phyloP scores from a whole-genome alignment of 2,113 vertebrate species.

The Gnathochromis pfefferi region DNA sequence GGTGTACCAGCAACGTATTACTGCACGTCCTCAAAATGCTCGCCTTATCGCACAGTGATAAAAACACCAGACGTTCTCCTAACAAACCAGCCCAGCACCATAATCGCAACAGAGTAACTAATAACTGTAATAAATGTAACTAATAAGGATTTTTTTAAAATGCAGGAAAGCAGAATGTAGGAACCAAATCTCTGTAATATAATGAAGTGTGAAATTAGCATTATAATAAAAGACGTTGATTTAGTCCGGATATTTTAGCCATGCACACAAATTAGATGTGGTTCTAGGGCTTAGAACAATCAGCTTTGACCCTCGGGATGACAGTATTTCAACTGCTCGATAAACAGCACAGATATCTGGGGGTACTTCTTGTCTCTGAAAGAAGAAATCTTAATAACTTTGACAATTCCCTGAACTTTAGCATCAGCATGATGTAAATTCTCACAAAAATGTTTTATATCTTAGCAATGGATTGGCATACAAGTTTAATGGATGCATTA shows the following conservation, averaged over 20 bases:
- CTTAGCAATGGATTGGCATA: background rate
- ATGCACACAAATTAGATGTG: background rate
- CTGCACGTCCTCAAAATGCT: slow-evolving; percentile 10
- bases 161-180: background rate
- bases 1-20: background rate
- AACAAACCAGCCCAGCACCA: background rate
- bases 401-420: background rate
- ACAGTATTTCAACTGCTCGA: background rate
- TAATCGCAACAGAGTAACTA: background rate
- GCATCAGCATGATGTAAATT: background rate
- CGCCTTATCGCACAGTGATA: slow-evolving; percentile 24
- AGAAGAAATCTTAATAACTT: background rate
- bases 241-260: background rate
- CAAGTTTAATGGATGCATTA: background rate
- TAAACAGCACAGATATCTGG: background rate
- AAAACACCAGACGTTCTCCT: background rate
- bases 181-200: background rate
- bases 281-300: accelerated
- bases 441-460: background rate
- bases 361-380: background rate
- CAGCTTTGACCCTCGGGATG: background rate
- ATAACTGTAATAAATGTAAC: no score
- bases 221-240: background rate
- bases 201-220: background rate
- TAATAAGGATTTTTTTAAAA: accelerated